A percentile compares a stretch with the other conserved stretches of the same genome.
Evolutionary conservation across 2,113 vertebrate species (phyloP).

Genomic region (Xiphophorus maculatus): DNA sequence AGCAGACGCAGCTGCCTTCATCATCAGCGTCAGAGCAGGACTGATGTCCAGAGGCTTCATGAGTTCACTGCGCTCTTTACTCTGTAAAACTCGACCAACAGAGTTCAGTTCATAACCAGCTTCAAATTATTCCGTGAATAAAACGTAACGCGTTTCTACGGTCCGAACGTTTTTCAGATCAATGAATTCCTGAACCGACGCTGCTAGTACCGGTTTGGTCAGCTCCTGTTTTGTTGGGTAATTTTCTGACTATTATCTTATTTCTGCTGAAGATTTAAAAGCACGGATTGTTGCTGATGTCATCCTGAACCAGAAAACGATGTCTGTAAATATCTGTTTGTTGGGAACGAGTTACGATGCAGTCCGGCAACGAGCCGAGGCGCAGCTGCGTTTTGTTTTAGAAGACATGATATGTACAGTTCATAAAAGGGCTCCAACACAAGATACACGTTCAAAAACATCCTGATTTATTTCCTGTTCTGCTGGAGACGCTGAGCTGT

Average conservation of each 20-base stretch:
- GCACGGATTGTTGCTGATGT: constrained; percentile 35
- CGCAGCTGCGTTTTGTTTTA: constrained; percentile 5
- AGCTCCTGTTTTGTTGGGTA: constrained; percentile 4
- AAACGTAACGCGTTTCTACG: neutral
- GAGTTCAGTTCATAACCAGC: neutral
- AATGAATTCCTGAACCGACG: constrained; percentile 9
- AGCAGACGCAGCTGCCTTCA: neutral
- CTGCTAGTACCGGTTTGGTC: constrained; percentile 6
- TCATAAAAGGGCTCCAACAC: constrained; percentile 71
- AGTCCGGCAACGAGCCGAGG: constrained; percentile 22
- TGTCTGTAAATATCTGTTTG: constrained; percentile 61
- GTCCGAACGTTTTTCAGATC: neutral
- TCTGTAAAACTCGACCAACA: constrained; percentile 37
- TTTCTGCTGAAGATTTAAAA: constrained; percentile 28
- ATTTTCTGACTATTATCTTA: constrained; percentile 11
- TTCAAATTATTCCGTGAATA: constrained; percentile 26
- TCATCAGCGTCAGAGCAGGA: constrained; percentile 28
- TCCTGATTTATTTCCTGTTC: constrained; percentile 23
- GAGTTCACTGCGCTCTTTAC: constrained; percentile 50
- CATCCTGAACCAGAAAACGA: constrained; percentile 39
- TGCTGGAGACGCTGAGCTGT: constrained; percentile 18
- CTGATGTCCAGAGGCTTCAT: constrained; percentile 23
- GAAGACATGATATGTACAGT: constrained; percentile 44
- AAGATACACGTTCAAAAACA: constrained; percentile 35
- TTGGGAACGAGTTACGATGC: constrained; percentile 18